Base-by-base conservation (phyloP, 2,113 vertebrate genomes). In the Hucho hucho region DNA sequence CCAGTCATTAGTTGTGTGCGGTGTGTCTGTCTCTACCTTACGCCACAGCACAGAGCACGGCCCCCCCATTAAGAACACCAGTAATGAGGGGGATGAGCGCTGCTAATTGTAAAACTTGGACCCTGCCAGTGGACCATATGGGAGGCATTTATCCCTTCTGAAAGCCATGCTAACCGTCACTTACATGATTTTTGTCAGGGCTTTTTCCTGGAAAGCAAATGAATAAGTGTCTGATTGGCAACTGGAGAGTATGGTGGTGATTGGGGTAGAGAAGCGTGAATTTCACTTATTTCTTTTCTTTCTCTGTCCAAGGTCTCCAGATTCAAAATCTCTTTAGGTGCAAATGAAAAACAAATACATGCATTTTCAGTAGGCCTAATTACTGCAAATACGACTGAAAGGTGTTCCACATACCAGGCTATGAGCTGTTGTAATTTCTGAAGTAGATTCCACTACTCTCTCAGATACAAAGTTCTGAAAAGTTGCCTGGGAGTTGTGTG, bases 141-240 rank as follows among this genome's bases (percentile, higher is more conserved):
- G 96, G 93, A 93, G 93, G 93, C 94, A 96, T 98, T 98, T 96
- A 96, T 97, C 94, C 94, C 92, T 93, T 95, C 95, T 95, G 96
- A 97, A 95, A 95, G 93, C 87, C 88, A 93, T 83, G 94, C 96
- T 96, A 97, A 96, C 93, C 94, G 93, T 96, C 92, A 91, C 95
- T 96, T 95, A 95, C 95, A 96, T 94, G 93, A 95, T 94, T 96
- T 87, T 71, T 79, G 86, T 84, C 58, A 73, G 84, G 83, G 81
- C 81, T 72, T 80, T 84, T 83, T 86, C 87, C 83, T 79, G 80
- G 76, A 75, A 80, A 74, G 79, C 81, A 87, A 89, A 92, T 91
- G 84, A 92, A 88, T 89, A 86, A 89, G 83, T 87, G 69, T 75
- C 5, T 83, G 80, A 84, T 81, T 85, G 89, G 84, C 85, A 89